These are phyloP conservation scores for Apogon hyalosoma DNA, from an alignment of 2,797 vertebrate genomes.

Conservation along the genomic window DNA sequence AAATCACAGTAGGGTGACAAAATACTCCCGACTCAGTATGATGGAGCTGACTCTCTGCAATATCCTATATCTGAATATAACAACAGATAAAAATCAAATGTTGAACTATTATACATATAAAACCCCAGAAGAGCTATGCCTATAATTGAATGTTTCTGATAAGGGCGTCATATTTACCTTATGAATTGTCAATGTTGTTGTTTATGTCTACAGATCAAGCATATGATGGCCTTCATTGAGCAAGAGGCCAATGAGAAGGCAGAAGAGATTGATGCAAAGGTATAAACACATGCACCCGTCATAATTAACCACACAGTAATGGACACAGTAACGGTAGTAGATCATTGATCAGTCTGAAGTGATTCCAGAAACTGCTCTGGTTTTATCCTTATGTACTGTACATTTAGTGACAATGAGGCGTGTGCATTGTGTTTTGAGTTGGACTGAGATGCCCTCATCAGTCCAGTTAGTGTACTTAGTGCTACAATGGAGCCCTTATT, in stretches of 20 bases:
- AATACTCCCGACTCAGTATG: not conserved
- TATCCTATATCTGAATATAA: not conserved
- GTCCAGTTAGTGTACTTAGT: not conserved
- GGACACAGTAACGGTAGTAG: not conserved
- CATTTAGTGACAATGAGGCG: not conserved
- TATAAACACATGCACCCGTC: constrained; percentile 62
- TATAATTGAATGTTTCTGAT: too few species aligned
- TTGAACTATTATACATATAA: not conserved
- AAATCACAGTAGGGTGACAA: constrained; percentile 28
- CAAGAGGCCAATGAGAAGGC: constrained; percentile 99
- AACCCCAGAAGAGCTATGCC: not conserved
- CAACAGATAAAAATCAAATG: not conserved
- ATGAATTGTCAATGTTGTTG: not conserved
- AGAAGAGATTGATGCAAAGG: constrained; percentile 98
- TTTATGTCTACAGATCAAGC: constrained; percentile 89
- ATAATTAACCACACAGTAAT: not conserved
- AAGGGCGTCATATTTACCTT: not conserved
- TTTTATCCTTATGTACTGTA: not conserved
- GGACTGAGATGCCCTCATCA: not conserved
- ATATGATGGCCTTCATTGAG: constrained; percentile 99
- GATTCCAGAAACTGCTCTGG: too few species aligned
- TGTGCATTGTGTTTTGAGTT: not conserved
- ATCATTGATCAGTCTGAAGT: not conserved
- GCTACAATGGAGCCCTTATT: not conserved
- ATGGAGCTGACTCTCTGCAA: not conserved